Base-by-base conservation (phyloP, 1,140 invertebrate genomes). In the Goniozus legneri region DNA sequence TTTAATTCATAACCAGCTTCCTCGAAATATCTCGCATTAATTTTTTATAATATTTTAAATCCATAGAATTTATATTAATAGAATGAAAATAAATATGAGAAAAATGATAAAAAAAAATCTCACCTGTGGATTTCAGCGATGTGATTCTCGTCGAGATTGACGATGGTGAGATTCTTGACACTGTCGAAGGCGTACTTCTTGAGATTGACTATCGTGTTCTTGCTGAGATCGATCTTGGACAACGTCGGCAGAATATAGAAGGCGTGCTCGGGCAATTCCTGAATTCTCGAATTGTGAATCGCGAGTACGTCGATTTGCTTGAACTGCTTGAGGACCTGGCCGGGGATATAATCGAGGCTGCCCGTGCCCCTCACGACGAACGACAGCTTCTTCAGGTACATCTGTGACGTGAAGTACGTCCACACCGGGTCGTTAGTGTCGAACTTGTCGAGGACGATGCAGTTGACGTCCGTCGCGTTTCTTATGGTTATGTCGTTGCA, bases 121-220 rank as follows among this genome's bases (percentile, higher is more conserved):
- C 81, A 80, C 50, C 82, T 80, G 46, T 83, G 81, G 35, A 91
- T 80, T 63, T 87, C 85, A 2, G 78, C 67, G 33, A 91, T 84
- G 52, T 77, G 76, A 65, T 91, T 91, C 37, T 85, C 82, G 46
- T 85, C 82, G 44, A 91, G 70, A 65, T 81, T 83, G 41, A 90
- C 77, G 3, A 79, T 72, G 6, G 79, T 79, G 33, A 91, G 67
- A 46, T 82, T 82, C 0, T 77, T 78, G 49, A 89, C 76, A 53
- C 84, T 79, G 14, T 82, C 79, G 56, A 92, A 86, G 0, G 87
- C 79, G 55, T 84, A 79, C 53, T 79, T 78, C 43, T 78, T 77
- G 34, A 91, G 61, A 0, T 60, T 74, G 44, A 79, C 73, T 8
- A 92, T 87, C 49, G 80, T 76, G 67, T 89, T 89, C 33, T 81